Percentiles rank a stretch among this genome's conserved stretches.
Conservation (phyloP, 2,888 invertebrate genomes). For the Leptarthrus brevirostris region DNA sequence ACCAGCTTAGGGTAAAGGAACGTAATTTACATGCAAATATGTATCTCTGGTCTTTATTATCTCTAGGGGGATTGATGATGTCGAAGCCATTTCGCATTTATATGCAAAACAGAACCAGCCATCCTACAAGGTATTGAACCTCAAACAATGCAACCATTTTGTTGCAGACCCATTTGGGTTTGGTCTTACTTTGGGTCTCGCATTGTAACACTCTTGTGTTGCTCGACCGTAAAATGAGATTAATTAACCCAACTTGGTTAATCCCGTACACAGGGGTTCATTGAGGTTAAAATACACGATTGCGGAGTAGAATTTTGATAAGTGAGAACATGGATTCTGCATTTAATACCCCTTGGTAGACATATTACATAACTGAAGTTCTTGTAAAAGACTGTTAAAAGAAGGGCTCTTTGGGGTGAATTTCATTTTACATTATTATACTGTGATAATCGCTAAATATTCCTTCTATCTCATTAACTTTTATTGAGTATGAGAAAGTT, state of each 20-base stretch:
- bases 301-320: background rate
- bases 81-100: constrained; percentile 32
- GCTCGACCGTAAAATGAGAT: constrained; percentile 4
- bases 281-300: background rate
- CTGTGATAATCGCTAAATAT: constrained; percentile 23
- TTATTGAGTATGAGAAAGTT: constrained; percentile 26
- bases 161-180: background rate
- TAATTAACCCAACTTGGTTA: constrained; percentile 7
- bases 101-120: constrained; percentile 37
- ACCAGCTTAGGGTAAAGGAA: background rate
- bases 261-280: background rate
- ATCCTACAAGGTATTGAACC: background rate
- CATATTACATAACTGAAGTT: background rate
- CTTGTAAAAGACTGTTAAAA: background rate
- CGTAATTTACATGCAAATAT: constrained; percentile 45
- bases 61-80: constrained; percentile 22
- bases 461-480: constrained; percentile 25
- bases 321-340: background rate
- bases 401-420: background rate
- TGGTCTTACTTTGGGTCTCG: too few relatives aligned
- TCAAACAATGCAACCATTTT: background rate
- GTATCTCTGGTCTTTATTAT: constrained; percentile 41
- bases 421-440: background rate
- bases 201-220: background rate
- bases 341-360: background rate